phyloP scores from a whole-genome alignment of 1,140 invertebrate genomes.

The Brachionus rotundiformis region DNA sequence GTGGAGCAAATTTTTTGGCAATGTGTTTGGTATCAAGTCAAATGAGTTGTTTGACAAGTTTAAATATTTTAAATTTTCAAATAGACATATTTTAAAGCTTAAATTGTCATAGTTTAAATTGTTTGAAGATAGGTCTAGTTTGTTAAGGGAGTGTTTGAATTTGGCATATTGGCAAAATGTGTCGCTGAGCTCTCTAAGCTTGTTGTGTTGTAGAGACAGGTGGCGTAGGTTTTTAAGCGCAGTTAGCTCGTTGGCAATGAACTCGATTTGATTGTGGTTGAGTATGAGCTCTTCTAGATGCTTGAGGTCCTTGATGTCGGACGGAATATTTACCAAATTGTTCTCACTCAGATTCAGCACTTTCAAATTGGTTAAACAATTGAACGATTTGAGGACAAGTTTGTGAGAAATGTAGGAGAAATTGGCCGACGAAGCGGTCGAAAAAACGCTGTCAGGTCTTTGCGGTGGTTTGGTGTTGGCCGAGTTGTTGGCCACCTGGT shows the following conservation, averaged over 20 bases:
- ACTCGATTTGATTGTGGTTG: neutral
- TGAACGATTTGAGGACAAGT: neutral
- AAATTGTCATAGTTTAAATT: neutral
- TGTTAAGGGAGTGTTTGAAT: neutral
- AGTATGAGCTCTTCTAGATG: neutral
- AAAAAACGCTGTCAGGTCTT: slow-evolving; percentile 9
- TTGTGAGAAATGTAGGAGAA: neutral
- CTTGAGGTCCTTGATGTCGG: slow-evolving; percentile 5
- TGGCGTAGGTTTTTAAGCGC: neutral
- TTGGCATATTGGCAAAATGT: slow-evolving; percentile 14
- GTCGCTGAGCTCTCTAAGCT: neutral
- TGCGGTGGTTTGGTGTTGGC: neutral
- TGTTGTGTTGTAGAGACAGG: neutral
- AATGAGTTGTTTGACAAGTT: neutral
- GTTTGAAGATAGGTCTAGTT: neutral
- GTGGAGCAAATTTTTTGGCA: slow-evolving; percentile 1
- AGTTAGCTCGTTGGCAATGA: slow-evolving; percentile 18
- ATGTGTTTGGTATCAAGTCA: slow-evolving; percentile 21
- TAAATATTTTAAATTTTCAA: neutral
- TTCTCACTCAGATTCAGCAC: neutral
- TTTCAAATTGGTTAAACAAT: slow-evolving; percentile 29
- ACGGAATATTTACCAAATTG: slow-evolving; percentile 17
- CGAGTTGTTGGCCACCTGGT: neutral
- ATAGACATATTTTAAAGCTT: neutral
- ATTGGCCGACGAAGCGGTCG: neutral